phyloP scores from a whole-genome alignment of 2,888 invertebrate genomes.

The Oscheius sp. region DNA sequence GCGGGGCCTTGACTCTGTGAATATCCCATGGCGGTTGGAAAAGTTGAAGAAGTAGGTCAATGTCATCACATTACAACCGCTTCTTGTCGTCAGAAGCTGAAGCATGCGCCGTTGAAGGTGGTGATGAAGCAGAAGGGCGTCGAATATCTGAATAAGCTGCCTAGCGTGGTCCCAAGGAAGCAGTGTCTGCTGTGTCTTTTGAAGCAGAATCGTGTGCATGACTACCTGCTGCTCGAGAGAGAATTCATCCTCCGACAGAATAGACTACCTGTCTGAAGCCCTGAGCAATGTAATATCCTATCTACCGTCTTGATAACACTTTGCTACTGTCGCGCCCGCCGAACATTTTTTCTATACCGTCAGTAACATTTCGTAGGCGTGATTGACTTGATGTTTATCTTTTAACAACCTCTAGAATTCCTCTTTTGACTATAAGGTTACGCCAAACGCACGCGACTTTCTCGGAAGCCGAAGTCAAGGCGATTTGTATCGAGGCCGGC shows the following conservation, averaged over 20 bases:
- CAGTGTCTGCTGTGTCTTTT: conserved; percentile 62
- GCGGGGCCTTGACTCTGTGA: too few species aligned
- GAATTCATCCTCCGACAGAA: conserved; percentile 62
- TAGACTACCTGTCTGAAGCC: too few species aligned
- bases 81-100: conserved; percentile 59
- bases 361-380: too few species aligned
- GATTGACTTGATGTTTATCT: too few species aligned
- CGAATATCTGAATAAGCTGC: conserved; percentile 61
- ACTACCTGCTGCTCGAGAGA: conserved; percentile 63
- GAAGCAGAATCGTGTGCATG: conserved; percentile 63
- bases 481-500: conserved; percentile 63
- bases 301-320: too few species aligned
- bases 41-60: too few species aligned
- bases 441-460: conserved; percentile 30
- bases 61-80: conserved; percentile 22
- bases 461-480: conserved; percentile 62
- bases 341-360: too few species aligned
- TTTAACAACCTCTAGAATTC: too few species aligned
- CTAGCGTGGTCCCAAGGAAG: conserved; percentile 51
- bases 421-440: too few species aligned
- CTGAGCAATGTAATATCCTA: too few species aligned
- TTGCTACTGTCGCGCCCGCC: too few species aligned
- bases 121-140: conserved; percentile 51
- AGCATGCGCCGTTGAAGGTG: conserved; percentile 59
- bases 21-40: too few species aligned